Evolutionary conservation across 2,888 invertebrate species (phyloP).

Genomic region (Pyrrhia umbra): DNA sequence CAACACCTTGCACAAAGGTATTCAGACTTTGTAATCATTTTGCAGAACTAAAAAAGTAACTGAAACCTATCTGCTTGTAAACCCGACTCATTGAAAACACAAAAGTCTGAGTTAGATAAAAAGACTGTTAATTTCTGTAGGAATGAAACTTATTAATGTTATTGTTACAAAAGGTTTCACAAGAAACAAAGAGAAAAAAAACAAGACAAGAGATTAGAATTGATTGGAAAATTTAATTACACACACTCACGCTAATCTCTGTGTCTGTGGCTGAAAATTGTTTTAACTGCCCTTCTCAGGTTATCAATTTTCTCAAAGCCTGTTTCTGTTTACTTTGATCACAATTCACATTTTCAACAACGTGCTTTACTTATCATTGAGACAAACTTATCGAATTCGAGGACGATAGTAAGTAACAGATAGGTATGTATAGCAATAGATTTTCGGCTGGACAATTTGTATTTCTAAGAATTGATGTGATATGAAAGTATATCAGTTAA

Average conservation of each 20-base stretch:
- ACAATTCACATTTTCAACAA: neutral
- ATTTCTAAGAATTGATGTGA: neutral
- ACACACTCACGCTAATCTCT: too few relatives aligned
- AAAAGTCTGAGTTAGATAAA: too few relatives aligned
- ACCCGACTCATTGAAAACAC: too few relatives aligned
- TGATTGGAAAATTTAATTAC: too few relatives aligned
- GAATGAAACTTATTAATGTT: too few relatives aligned
- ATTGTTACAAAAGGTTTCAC: too few relatives aligned
- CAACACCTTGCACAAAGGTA: conserved; percentile 28
- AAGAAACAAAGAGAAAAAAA: too few relatives aligned
- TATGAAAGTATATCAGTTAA: neutral
- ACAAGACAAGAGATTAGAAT: too few relatives aligned
- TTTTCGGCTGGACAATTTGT: neutral
- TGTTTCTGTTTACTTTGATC: neutral
- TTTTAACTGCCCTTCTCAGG: too few relatives aligned
- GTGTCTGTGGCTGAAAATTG: too few relatives aligned
- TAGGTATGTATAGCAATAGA: neutral
- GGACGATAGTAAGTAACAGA: neutral
- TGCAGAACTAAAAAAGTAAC: neutral
- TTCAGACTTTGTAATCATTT: conserved; percentile 9
- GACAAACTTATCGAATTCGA: neutral
- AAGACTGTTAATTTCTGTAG: too few relatives aligned
- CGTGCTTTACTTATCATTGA: conserved; percentile 1
- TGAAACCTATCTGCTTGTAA: too few relatives aligned
- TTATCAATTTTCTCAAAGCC: neutral